These are phyloP conservation scores for Bradypodion ventrale DNA, from an alignment of 2,797 vertebrate species.

Conservation along the genomic window DNA sequence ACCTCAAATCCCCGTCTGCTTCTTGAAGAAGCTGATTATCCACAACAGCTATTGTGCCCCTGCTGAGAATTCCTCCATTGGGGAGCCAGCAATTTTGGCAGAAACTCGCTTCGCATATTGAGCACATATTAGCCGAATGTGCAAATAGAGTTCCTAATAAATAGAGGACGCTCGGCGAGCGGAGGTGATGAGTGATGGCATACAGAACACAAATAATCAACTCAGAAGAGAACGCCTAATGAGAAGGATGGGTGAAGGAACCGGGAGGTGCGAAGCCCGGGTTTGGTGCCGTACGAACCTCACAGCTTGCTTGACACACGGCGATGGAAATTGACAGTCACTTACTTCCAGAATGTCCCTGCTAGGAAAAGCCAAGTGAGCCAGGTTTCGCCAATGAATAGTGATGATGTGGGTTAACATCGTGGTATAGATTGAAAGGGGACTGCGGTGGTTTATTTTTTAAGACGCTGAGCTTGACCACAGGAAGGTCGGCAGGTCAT, in stretches of 20 bases:
- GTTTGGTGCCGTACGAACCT: too few relatives aligned
- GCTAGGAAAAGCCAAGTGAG: neutral
- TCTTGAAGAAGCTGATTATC: neutral
- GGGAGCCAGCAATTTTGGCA: conserved; percentile 19
- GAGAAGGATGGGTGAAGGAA: accelerated
- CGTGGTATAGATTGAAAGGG: too few relatives aligned
- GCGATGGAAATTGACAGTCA: neutral
- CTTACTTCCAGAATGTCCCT: conserved; percentile 18
- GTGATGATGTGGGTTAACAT: neutral
- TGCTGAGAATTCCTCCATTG: neutral
- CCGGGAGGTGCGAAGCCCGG: neutral
- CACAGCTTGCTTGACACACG: neutral
- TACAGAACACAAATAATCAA: conserved; percentile 63
- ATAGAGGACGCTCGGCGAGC: conserved; percentile 13
- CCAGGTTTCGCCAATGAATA: too few relatives aligned
- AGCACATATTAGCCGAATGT: conserved; percentile 53
- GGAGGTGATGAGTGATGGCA: conserved; percentile 54
- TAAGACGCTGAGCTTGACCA: too few relatives aligned
- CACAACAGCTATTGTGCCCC: accelerated
- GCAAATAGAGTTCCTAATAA: conserved; percentile 51
- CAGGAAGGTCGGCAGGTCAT: too few relatives aligned
- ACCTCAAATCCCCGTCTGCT: neutral
- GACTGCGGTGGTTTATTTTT: too few relatives aligned
- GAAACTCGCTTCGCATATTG: conserved; percentile 41
- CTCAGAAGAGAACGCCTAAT: conserved; percentile 30